Evolutionary conservation across 1,140 invertebrate genomes (phyloP), one percentile per base, ranked within the genome.

Genomic region (Pogonomyrmex californicus): DNA sequence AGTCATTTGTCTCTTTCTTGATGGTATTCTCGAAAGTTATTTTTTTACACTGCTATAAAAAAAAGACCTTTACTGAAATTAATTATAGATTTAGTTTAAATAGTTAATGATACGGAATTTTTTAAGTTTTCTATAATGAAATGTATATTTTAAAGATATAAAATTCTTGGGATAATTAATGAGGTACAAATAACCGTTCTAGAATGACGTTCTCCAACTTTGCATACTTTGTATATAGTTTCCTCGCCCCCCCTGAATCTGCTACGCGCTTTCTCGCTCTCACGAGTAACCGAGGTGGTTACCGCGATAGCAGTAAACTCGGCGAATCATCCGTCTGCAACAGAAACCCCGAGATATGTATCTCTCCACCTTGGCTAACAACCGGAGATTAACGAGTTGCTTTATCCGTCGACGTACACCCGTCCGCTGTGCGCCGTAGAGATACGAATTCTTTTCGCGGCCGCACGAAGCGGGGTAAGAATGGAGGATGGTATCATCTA

Each of bases 361-460:
- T 94, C 94, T 93, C 66, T 91, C 85, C 89, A 92, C 90, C 93
- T 91, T 92, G 92, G 91, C 92, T 94, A 94, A 94, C 92, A 93
- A 92, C 90, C 90, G 75, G 93, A 94, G 93, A 95, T 95, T 94
- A 95, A 95, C 93, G 94, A 94, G 93, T 94, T 90, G 92, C 93
- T 94, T 95, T 94, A 94, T 90, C 88, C 90, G 87, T 81, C 71
- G 49, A 83, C 91, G 87, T 92, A 90, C 78, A 88, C 70, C 58
- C 68, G 60, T 82, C 54, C 66, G 77, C 71, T 47, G 87, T 63
- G 75, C 62, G 36, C 62, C 36, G 47, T 14, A 30, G 65, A 70
- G 47, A 60, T 75, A 75, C 44, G 79, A 36, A 83, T 41, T 82
- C 79, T 82, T 66, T 60, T 60, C 78, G 78, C 44, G 33, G 60